Percentiles rank a stretch among this genome's conserved stretches.
phyloP scores from a whole-genome alignment of 2,113 vertebrate genomes.

The Prunella himalayana region DNA sequence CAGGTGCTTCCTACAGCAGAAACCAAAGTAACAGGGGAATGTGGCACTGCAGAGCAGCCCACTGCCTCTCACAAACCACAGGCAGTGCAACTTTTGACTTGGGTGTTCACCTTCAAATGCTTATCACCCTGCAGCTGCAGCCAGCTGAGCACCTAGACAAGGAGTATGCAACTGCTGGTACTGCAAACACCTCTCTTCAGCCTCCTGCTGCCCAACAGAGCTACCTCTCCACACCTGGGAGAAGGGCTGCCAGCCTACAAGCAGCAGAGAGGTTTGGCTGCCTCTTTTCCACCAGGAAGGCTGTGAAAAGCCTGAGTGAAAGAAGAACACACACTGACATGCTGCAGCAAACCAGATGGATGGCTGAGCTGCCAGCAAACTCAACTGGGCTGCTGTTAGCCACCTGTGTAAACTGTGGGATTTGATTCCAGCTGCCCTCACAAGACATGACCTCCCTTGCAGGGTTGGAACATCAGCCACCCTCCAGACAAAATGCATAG shows the following conservation, averaged over 20 bases:
- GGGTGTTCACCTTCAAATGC: not conserved
- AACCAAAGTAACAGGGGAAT: not conserved
- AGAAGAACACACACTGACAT: not conserved
- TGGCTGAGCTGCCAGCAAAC: not conserved
- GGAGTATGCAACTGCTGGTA: not conserved
- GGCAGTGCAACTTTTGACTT: not conserved
- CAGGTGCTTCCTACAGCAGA: slow-evolving; percentile 43
- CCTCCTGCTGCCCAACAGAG: not conserved
- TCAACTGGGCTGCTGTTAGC: not conserved
- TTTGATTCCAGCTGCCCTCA: not conserved
- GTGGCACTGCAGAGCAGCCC: not conserved
- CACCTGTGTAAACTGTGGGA: not conserved
- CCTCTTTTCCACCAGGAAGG: not conserved
- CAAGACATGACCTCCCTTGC: not conserved
- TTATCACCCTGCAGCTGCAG: not conserved
- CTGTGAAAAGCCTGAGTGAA: not conserved
- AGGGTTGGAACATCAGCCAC: not conserved
- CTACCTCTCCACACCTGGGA: rapidly evolving
- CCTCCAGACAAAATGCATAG: not conserved
- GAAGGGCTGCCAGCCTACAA: not conserved
- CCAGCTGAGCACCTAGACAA: not conserved
- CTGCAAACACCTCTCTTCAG: not conserved
- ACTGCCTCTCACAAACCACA: not conserved
- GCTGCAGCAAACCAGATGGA: not conserved
- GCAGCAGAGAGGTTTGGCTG: not conserved